These are phyloP conservation scores for Prochilodus magdalenae DNA, from an alignment of 2,113 vertebrate genomes.

Conservation along the genomic window DNA sequence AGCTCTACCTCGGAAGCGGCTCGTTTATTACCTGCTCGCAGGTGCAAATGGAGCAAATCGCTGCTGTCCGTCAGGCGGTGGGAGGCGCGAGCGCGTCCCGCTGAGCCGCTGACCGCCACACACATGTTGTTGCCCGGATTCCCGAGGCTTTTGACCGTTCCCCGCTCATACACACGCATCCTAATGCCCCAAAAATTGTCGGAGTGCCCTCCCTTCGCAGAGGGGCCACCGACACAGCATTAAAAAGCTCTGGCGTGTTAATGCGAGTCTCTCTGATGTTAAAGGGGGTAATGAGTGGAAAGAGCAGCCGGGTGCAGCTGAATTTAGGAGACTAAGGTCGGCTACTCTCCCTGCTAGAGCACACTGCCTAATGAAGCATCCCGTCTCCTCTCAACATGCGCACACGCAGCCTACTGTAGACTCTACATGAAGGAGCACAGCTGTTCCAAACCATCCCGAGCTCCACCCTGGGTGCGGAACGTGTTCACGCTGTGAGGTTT, in stretches of 20 bases:
- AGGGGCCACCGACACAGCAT: slow-evolving; percentile 23
- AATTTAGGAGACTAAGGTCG: slow-evolving; percentile 31
- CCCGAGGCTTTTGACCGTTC: not conserved
- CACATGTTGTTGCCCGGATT: not conserved
- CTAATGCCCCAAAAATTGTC: too few relatives aligned
- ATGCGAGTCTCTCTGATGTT: slow-evolving; percentile 32
- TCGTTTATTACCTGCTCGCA: slow-evolving; percentile 51
- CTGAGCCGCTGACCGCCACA: slow-evolving; percentile 28
- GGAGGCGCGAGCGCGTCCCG: slow-evolving; percentile 35
- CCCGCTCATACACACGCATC: slow-evolving; percentile 2
- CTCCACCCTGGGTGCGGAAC: slow-evolving; percentile 19
- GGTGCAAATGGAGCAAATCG: slow-evolving; percentile 53
- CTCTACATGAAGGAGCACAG: slow-evolving; percentile 35
- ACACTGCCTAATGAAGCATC: slow-evolving; percentile 51
- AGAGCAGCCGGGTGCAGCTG: slow-evolving; percentile 31
- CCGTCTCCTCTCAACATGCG: slow-evolving; percentile 2
- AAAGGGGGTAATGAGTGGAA: slow-evolving; percentile 47
- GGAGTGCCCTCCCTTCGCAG: too few relatives aligned
- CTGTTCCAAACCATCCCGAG: slow-evolving; percentile 40
- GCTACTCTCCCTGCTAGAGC: slow-evolving; percentile 9
- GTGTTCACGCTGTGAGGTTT: not conserved
- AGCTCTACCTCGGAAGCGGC: slow-evolving; percentile 23
- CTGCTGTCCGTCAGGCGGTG: slow-evolving; percentile 41
- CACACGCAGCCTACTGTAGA: slow-evolving; percentile 17
- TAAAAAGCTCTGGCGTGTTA: slow-evolving; percentile 48